Evolutionary conservation across 2,888 invertebrate genomes (phyloP).

Genomic region (Boloria euphrosyne): DNA sequence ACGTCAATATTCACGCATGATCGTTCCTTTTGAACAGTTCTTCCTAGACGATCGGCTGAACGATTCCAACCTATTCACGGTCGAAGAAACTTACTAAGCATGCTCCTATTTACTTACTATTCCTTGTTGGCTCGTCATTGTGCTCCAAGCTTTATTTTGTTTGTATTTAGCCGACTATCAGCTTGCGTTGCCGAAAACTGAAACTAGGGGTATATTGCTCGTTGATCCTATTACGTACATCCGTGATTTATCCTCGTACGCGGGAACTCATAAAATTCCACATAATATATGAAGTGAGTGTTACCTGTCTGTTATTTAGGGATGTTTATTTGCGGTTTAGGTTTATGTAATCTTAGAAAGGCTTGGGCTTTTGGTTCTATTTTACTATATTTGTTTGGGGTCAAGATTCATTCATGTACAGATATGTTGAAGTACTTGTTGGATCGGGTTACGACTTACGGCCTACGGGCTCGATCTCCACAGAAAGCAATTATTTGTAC

Average conservation of each 20-base stretch:
- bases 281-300: conserved; percentile 13
- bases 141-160: conserved; percentile 32
- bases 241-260: conserved; percentile 28
- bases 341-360: background rate
- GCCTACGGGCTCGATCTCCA: too few relatives aligned
- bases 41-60: conserved; percentile 43
- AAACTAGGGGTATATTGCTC: conserved; percentile 23
- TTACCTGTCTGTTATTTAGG: conserved; percentile 14
- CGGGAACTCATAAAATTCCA: conserved; percentile 29
- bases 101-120: conserved; percentile 42
- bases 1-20: conserved; percentile 52
- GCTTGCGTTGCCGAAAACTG: conserved; percentile 24
- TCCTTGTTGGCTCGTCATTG: conserved; percentile 25
- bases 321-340: conserved; percentile 4
- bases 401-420: too few relatives aligned
- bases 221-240: conserved; percentile 30
- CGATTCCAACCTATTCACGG: conserved; percentile 45
- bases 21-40: conserved; percentile 49
- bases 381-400: too few relatives aligned
- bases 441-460: too few relatives aligned
- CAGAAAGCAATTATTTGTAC: too few relatives aligned
- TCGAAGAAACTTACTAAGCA: conserved; percentile 48
- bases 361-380: background rate
- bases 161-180: conserved; percentile 32
- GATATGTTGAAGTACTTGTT: too few relatives aligned